These are phyloP conservation scores for Eupsilia transversa DNA, from an alignment of 2,888 invertebrate species.

Conservation along the genomic window DNA sequence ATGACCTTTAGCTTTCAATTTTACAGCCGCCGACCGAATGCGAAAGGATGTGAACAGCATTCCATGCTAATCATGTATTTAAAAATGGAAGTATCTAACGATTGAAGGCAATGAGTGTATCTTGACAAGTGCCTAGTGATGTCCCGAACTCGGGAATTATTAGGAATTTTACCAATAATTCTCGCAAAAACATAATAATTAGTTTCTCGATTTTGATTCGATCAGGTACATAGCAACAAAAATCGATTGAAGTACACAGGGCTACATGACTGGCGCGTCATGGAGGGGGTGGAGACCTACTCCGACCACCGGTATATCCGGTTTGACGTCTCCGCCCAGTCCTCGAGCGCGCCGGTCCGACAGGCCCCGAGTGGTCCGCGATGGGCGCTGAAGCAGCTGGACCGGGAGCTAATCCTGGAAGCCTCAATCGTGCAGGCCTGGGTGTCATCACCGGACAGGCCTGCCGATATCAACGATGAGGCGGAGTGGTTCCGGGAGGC, in stretches of 20 bases:
- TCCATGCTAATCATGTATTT: slow-evolving; percentile 4
- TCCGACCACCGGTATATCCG: too few relatives aligned
- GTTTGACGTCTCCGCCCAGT: too few relatives aligned
- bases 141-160: not conserved
- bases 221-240: not conserved
- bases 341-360: too few relatives aligned
- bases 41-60: not conserved
- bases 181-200: not conserved
- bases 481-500: too few relatives aligned
- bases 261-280: too few relatives aligned
- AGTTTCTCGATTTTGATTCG: not conserved
- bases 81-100: not conserved
- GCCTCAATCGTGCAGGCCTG: too few relatives aligned
- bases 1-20: not conserved
- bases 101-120: not conserved
- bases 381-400: too few relatives aligned
- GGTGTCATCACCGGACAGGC: too few relatives aligned
- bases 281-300: too few relatives aligned
- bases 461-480: too few relatives aligned
- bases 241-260: not conserved
- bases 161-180: not conserved
- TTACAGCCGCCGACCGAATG: not conserved
- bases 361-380: too few relatives aligned
- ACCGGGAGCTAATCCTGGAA: too few relatives aligned
- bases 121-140: not conserved